A percentile compares a stretch with the other conserved stretches of the same genome.
Conservation (phyloP, 2,888 invertebrate genomes). For the Chromoteleia sp. region DNA sequence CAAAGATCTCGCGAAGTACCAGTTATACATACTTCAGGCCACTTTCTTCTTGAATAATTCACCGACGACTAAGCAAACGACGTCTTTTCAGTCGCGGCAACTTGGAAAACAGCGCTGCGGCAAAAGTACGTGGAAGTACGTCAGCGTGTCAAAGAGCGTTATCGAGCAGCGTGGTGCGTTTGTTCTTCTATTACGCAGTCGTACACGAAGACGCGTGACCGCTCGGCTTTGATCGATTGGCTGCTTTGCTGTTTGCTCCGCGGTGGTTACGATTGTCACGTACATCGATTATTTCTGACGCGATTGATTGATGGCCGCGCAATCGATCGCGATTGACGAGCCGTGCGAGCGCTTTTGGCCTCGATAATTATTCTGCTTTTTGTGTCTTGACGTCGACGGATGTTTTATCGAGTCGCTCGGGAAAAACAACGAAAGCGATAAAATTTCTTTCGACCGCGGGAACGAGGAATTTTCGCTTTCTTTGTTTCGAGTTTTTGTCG, state of each 20-base stretch:
- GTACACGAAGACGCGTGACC: constrained; percentile 77
- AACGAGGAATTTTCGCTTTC: background rate
- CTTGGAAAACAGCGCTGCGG: constrained; percentile 4
- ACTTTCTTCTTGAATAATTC: constrained; percentile 13
- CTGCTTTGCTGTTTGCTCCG: constrained; percentile 83
- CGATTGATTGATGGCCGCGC: constrained; percentile 82
- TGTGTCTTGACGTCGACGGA: constrained; percentile 46
- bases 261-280: constrained; percentile 80
- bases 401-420: constrained; percentile 12
- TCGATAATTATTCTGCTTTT: constrained; percentile 66
- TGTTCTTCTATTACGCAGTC: constrained; percentile 66
- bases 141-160: constrained; percentile 54
- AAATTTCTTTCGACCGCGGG: background rate
- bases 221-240: constrained; percentile 80
- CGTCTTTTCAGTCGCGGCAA: constrained; percentile 10
- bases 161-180: constrained; percentile 41
- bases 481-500: constrained; percentile 4
- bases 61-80: constrained; percentile 13
- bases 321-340: constrained; percentile 79
- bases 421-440: background rate
- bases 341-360: constrained; percentile 51
- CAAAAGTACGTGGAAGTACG: constrained; percentile 45
- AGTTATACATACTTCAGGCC: no score
- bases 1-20: no score
- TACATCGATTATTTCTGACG: constrained; percentile 84